Percentiles rank a stretch among this genome's conserved stretches.
These are phyloP conservation scores for Clivina fossor DNA, from an alignment of 2,888 invertebrate species.

Conservation along the genomic window DNA sequence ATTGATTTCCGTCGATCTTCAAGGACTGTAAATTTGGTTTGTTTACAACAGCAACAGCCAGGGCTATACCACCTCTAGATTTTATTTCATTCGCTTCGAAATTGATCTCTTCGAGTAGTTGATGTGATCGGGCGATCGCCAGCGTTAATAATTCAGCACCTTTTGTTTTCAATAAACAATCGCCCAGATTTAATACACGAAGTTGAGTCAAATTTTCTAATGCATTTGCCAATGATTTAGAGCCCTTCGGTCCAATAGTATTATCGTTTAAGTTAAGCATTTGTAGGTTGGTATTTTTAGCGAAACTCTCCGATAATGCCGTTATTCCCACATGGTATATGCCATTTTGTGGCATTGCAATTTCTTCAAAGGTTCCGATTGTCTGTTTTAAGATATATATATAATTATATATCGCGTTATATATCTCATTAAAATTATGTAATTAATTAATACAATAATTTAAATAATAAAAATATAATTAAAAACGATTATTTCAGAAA, in stretches of 20 bases:
- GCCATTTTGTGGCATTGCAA: conserved; percentile 96
- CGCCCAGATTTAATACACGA: conserved; percentile 74
- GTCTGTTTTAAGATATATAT: conserved; percentile 59
- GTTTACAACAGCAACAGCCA: too few species aligned
- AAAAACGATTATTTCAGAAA: too few species aligned
- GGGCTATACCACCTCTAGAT: too few species aligned
- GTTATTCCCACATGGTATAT: conserved; percentile 85
- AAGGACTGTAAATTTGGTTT: too few species aligned
- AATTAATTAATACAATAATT: too few species aligned
- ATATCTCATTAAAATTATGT: too few species aligned
- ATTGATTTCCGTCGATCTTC: too few species aligned
- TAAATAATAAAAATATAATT: too few species aligned
- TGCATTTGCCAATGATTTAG: conserved; percentile 71
- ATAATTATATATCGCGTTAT: too few species aligned
- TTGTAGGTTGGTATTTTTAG: conserved; percentile 67
- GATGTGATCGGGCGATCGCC: conserved; percentile 57
- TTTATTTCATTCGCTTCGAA: too few species aligned
- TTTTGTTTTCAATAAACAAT: conserved; percentile 73
- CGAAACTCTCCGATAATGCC: conserved; percentile 77
- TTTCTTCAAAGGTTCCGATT: conserved; percentile 82
- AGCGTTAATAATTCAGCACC: conserved; percentile 73
- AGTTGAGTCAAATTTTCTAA: conserved; percentile 67
- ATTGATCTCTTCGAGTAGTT: conserved; percentile 54
- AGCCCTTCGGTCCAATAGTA: conserved; percentile 79
- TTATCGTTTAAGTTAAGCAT: conserved; percentile 93